A percentile compares a stretch with the other conserved stretches of the same genome.
These are phyloP conservation scores for Odontocolon sp. DNA, from an alignment of 2,888 invertebrate species.

Conservation along the genomic window DNA sequence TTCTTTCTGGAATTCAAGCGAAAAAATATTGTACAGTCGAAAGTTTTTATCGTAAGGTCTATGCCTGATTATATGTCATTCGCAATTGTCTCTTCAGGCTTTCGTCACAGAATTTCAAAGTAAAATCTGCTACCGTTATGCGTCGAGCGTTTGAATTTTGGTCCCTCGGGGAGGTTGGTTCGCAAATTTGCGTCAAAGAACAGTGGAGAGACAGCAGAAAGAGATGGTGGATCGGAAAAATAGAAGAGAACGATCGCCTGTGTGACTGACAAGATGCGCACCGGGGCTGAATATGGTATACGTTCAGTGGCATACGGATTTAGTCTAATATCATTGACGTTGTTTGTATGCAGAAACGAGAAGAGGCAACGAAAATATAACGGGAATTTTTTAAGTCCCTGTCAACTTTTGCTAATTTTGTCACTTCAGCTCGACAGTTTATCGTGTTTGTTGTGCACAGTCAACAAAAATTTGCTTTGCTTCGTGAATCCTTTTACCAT, in stretches of 20 bases:
- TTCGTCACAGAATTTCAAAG: conserved; percentile 50
- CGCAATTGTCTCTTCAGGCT: conserved; percentile 24
- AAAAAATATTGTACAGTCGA: conserved; percentile 49
- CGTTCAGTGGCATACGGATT: conserved; percentile 50
- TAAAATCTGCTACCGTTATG: conserved; percentile 57
- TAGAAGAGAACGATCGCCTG: not conserved
- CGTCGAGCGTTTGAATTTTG: conserved; percentile 61
- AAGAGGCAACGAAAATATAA: not conserved
- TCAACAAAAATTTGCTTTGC: no score
- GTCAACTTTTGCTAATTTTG: no score
- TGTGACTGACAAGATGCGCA: not conserved
- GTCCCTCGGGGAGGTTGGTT: conserved; percentile 26
- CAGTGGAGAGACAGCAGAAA: not conserved
- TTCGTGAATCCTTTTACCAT: not conserved
- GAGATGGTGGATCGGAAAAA: no score
- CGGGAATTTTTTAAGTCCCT: no score
- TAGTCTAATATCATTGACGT: conserved; percentile 52
- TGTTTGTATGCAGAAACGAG: conserved; percentile 35
- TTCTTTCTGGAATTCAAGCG: conserved; percentile 45
- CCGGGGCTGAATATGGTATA: conserved; percentile 36
- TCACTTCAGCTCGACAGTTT: no score
- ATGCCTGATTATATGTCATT: not conserved
- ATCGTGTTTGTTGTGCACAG: no score
- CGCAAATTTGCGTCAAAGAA: conserved; percentile 24
- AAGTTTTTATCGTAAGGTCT: conserved; percentile 44